Evolutionary conservation across 92 coral and sea anemone genomes (phyloP).

Genomic region (Palythoa grandis): DNA sequence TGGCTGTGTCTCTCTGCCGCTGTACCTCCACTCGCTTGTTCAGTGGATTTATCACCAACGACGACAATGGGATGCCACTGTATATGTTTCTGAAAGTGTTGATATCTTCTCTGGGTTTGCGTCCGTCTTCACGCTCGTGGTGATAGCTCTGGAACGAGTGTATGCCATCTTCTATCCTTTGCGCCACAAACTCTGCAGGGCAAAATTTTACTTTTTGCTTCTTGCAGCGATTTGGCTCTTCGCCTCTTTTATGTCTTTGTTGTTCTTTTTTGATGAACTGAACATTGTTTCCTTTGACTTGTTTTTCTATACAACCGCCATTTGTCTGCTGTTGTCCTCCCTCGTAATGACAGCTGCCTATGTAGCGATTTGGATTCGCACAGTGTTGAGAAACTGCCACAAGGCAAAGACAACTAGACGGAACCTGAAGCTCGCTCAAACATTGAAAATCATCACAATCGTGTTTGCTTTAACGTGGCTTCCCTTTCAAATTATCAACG

Average conservation of each 20-base stretch:
- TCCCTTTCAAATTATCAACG: conserved; percentile 19
- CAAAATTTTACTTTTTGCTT: conserved; percentile 20
- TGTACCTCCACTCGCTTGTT: conserved; percentile 19
- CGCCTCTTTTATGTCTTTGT: conserved; percentile 25
- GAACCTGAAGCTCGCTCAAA: conserved; percentile 32
- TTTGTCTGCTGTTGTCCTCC: conserved; percentile 22
- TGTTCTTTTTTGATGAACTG: conserved; percentile 29
- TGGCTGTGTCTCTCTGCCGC: conserved; percentile 34
- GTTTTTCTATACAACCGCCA: conserved; percentile 36
- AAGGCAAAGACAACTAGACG: neutral
- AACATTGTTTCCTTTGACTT: conserved; percentile 26
- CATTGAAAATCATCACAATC: conserved; percentile 27
- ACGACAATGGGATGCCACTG: neutral
- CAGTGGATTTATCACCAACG: neutral
- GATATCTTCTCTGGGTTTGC: conserved; percentile 44
- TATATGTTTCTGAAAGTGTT: neutral
- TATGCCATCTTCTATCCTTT: conserved; percentile 32
- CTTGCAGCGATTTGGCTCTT: conserved; percentile 25
- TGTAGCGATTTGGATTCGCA: conserved; percentile 38
- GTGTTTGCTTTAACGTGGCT: conserved; percentile 37
- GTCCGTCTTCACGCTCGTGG: conserved; percentile 35
- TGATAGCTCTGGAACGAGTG: conserved; percentile 34
- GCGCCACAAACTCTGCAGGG: conserved; percentile 27
- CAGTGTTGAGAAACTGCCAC: conserved; percentile 5
- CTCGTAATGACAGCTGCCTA: conserved; percentile 10